These are phyloP conservation scores for Tetragnatha versicolor DNA, from an alignment of 1,140 invertebrate genomes.

Conservation along the genomic window DNA sequence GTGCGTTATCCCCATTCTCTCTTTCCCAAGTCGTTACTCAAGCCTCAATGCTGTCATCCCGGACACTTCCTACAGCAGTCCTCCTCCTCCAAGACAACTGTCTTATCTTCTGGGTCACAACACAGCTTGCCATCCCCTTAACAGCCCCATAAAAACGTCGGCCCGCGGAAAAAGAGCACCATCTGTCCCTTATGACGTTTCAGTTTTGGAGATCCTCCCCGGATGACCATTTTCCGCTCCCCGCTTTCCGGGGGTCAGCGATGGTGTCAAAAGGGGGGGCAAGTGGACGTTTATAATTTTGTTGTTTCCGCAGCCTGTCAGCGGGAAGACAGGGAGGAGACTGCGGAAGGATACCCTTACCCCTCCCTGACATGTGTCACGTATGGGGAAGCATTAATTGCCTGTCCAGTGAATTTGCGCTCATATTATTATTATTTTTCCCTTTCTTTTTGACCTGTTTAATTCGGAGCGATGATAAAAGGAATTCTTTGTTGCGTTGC, in stretches of 20 bases:
- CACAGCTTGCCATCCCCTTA: background rate
- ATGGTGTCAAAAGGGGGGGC: constrained; percentile 41
- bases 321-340: constrained; percentile 34
- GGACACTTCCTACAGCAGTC: background rate
- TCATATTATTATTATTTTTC: no score
- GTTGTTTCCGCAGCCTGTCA: constrained; percentile 52
- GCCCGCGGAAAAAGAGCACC: constrained; percentile 17
- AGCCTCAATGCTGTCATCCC: background rate
- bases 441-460: no score
- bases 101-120: background rate
- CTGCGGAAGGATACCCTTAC: constrained; percentile 26
- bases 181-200: constrained; percentile 3
- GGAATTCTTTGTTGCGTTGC: no score
- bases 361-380: constrained; percentile 38
- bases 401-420: no score
- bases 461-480: no score
- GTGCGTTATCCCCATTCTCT: no score
- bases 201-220: constrained; percentile 34
- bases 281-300: constrained; percentile 53
- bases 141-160: background rate
- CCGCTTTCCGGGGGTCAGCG: constrained; percentile 43
- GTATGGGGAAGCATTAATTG: constrained; percentile 43
- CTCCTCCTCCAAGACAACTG: background rate
- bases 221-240: constrained; percentile 50
- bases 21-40: background rate